These are phyloP conservation scores for Catocala nupta DNA, from an alignment of 2,888 invertebrate species.

Conservation along the genomic window DNA sequence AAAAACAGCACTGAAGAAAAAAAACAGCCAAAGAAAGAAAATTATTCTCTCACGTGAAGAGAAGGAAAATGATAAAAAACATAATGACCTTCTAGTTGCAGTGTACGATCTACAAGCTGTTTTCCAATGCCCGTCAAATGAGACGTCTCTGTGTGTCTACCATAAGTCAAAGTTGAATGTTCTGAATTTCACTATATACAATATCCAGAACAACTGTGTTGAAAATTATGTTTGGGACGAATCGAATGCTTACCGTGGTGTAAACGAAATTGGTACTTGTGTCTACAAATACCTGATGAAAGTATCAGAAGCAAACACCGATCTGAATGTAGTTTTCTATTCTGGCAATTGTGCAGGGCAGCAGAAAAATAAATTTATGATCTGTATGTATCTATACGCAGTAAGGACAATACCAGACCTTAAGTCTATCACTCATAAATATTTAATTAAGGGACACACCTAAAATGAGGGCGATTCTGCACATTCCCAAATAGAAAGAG, in stretches of 20 bases:
- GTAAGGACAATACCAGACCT: background rate
- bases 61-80: conserved; percentile 26
- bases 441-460: background rate
- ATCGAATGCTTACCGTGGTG: conserved; percentile 55
- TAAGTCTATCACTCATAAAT: background rate
- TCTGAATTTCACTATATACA: conserved; percentile 54
- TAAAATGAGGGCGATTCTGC: background rate
- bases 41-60: conserved; percentile 21
- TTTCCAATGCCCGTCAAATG: conserved; percentile 58
- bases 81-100: conserved; percentile 16
- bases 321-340: background rate
- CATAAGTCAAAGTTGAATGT: conserved; percentile 56
- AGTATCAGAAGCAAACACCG: conserved; percentile 18
- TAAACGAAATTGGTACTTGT: conserved; percentile 59
- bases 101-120: conserved; percentile 56
- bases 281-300: conserved; percentile 55
- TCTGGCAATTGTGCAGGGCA: background rate
- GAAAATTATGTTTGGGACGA: conserved; percentile 63
- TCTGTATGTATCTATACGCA: background rate
- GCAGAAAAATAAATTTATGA: no score
- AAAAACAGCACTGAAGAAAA: conserved; percentile 34
- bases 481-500: background rate
- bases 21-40: conserved; percentile 16
- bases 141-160: conserved; percentile 53
- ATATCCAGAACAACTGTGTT: conserved; percentile 44